A percentile compares a stretch with the other conserved stretches of the same genome.
phyloP scores from a whole-genome alignment of 2,113 vertebrate species.

The Pangasianodon hypophthalmus region DNA sequence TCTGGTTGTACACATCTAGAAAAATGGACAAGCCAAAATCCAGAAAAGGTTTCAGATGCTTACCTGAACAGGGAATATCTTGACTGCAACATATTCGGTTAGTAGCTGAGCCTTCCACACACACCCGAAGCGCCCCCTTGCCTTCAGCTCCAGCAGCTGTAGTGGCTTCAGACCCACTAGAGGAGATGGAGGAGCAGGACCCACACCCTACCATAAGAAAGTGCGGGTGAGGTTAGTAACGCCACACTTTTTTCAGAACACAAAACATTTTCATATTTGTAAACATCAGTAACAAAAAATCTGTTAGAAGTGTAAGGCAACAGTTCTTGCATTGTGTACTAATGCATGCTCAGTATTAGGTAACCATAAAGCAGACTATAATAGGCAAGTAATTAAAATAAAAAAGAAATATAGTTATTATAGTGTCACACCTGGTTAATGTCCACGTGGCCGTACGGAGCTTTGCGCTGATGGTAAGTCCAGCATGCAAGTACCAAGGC shows the following conservation, averaged over 20 bases:
- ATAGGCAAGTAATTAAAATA: not conserved
- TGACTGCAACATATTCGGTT: conserved; percentile 95
- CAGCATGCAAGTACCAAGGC: conserved; percentile 89
- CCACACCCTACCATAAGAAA: conserved; percentile 78
- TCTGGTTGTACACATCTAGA: not conserved
- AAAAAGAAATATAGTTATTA: not conserved
- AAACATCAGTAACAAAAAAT: not conserved
- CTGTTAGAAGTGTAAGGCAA: not conserved
- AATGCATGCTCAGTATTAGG: not conserved
- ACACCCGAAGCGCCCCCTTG: conserved; percentile 93
- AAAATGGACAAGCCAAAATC: not conserved
- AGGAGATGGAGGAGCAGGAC: conserved; percentile 87
- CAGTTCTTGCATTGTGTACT: not conserved
- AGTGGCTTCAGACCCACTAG: conserved; percentile 91
- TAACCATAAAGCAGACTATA: not conserved
- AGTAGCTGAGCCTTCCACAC: conserved; percentile 97
- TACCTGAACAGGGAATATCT: conserved; percentile 97
- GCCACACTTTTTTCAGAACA: not conserved
- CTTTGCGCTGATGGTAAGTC: conserved; percentile 95
- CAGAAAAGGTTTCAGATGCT: conserved; percentile 8
- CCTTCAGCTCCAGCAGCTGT: conserved; percentile 95
- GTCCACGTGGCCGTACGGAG: conserved; percentile 93
- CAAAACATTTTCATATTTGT: not conserved
- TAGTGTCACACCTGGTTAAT: conserved; percentile 83
- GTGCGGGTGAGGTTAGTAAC: not conserved